These are phyloP conservation scores for Heliconius charithonia DNA, from an alignment of 2,888 invertebrate species.

Conservation along the genomic window DNA sequence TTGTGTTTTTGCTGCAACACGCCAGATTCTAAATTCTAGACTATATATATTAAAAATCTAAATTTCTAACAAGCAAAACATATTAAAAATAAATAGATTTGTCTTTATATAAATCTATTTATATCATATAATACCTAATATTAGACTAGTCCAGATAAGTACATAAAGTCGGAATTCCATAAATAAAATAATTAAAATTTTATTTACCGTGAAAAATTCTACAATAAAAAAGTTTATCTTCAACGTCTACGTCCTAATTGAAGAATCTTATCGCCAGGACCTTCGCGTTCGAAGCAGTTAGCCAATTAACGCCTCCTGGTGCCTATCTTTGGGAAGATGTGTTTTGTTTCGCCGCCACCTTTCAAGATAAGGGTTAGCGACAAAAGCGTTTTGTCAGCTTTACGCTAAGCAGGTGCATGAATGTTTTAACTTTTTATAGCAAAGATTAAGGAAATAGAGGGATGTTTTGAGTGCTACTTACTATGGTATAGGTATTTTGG, in stretches of 20 bases:
- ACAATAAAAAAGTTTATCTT: conserved; percentile 5
- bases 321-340: conserved; percentile 59
- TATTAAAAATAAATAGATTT: no score
- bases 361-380: conserved; percentile 59
- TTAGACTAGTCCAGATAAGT: no score
- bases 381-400: conserved; percentile 62
- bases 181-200: neutral
- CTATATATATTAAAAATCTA: no score
- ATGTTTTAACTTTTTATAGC: conserved; percentile 39
- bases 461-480: neutral
- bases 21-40: no score
- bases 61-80: no score
- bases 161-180: no score
- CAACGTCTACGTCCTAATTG: conserved; percentile 49
- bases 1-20: no score
- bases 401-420: conserved; percentile 66
- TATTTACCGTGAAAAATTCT: neutral
- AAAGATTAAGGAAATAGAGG: conserved; percentile 50
- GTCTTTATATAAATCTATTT: no score
- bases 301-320: conserved; percentile 70
- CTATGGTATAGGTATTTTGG: neutral
- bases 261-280: conserved; percentile 56
- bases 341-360: conserved; percentile 67
- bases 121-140: no score
- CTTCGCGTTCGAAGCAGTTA: conserved; percentile 48